Evolutionary conservation across 2,797 vertebrate species (phyloP).

Genomic region (Eupleurogrammus muticus): DNA sequence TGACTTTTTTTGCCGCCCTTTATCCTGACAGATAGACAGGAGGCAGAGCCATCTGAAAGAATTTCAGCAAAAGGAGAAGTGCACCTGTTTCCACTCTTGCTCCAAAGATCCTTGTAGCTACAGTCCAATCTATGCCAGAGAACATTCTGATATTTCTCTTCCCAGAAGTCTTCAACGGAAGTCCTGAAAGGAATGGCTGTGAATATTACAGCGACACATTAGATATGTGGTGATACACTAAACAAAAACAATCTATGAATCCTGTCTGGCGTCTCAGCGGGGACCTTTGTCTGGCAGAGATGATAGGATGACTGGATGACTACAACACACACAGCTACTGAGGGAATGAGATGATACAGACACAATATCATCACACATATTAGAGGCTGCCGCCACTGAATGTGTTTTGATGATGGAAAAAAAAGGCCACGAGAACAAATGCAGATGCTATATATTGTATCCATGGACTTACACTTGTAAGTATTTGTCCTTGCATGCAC

Average conservation of each 20-base stretch:
- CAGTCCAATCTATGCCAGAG: neutral
- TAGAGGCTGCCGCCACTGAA: constrained; percentile 11
- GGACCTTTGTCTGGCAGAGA: neutral
- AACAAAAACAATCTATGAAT: constrained; percentile 13
- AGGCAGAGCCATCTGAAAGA: too few relatives aligned
- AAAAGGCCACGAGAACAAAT: neutral
- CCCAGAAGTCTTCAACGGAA: neutral
- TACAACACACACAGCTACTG: neutral
- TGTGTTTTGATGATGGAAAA: constrained; percentile 2
- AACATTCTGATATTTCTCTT: neutral
- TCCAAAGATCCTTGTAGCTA: neutral
- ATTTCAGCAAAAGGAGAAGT: too few relatives aligned
- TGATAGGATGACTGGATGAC: constrained; percentile 4
- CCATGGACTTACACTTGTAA: neutral
- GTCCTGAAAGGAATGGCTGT: neutral
- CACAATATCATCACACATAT: constrained; percentile 17
- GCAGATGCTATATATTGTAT: neutral
- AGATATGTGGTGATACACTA: constrained; percentile 15
- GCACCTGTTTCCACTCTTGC: too few relatives aligned
- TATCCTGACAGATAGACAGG: neutral
- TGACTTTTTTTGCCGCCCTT: neutral
- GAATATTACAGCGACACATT: constrained; percentile 18
- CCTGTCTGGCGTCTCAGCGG: constrained; percentile 20
- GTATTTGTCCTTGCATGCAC: neutral
- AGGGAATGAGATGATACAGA: neutral